Evolutionary conservation across 2,797 vertebrate species (phyloP), one percentile per base, ranked within the genome.

Genomic region (Spheniscus humboldti): DNA sequence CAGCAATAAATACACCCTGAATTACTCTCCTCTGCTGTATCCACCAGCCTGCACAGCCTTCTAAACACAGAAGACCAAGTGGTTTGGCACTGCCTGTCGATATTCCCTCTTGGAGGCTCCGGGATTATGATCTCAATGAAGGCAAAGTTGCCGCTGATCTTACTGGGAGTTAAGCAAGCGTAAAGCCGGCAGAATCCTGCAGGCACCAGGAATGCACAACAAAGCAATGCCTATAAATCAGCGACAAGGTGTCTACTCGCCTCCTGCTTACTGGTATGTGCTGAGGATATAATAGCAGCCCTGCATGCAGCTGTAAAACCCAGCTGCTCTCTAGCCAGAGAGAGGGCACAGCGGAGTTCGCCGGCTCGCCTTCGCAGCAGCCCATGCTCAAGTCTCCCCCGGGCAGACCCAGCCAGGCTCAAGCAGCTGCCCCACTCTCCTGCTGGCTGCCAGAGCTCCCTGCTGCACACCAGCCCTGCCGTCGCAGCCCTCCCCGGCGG

Each of bases 171-270:
- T 94, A 88, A 94, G 85, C 76, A 78, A 92, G 94, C 17, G 14
- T 95, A 72, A 96, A 97, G 91, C 90, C 94, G 93, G 92, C 94
- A 96, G 83, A 95, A 96, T 88, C 89, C 83, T 75, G 39, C 88
- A 59, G 87, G 92, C 94, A 81, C 22, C 35, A 25, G 66, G 73
- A 92, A 31, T 0, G 59, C 77, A 19, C 84, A 79, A 67, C 80
- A 82, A 85, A 90, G 87, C 11, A 1, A 31, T 35, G 89, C 75
- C 90, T 68, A 62, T 96, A 94, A 94, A 96, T 95, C 94, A 96
- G 85, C 13, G 3, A 12, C 87, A 75, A 97, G 96, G 95, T 96
- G 91, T 75, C 92, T 86, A 3, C 94, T 35, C 3, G 22, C 89
- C 78, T 56, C 68, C 87, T 39, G 83, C 90, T 78, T 24, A 4